phyloP scores from a whole-genome alignment of 2,797 vertebrate genomes.

The Schizothorax lantsangensis region DNA sequence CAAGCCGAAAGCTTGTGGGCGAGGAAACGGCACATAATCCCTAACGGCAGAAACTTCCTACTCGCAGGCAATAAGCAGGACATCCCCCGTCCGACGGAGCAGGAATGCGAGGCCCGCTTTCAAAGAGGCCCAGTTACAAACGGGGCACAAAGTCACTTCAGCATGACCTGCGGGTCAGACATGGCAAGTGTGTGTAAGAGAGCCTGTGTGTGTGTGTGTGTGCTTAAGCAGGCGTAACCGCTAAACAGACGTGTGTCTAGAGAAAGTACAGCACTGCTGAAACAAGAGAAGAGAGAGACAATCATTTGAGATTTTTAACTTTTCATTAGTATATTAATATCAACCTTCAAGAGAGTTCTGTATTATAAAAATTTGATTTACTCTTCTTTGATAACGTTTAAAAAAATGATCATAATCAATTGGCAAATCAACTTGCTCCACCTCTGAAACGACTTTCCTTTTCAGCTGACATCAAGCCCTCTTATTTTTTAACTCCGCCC shows the following conservation, averaged over 20 bases:
- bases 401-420: background rate
- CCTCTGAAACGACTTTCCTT: background rate
- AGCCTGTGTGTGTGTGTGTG: slow-evolving; percentile 32
- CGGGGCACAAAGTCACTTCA: slow-evolving; percentile 96
- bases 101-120: slow-evolving; percentile 95
- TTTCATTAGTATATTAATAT: background rate
- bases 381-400: background rate
- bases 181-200: slow-evolving; percentile 67
- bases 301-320: background rate
- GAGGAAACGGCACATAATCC: slow-evolving; percentile 91
- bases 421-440: background rate
- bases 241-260: slow-evolving; percentile 41
- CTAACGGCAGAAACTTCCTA: slow-evolving; percentile 88
- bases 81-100: slow-evolving; percentile 84
- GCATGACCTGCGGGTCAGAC: slow-evolving; percentile 92
- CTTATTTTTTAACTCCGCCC: background rate
- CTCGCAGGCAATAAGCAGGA: slow-evolving; percentile 79
- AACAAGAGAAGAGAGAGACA: background rate
- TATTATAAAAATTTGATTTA: background rate
- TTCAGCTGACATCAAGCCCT: background rate
- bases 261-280: slow-evolving; percentile 2
- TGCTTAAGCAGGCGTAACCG: slow-evolving; percentile 17
- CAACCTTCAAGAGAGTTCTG: background rate
- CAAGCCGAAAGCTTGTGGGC: slow-evolving; percentile 78
- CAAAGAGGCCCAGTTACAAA: slow-evolving; percentile 91